These are phyloP conservation scores for Grantiella picta DNA, from an alignment of 2,113 vertebrate species.

Conservation along the genomic window DNA sequence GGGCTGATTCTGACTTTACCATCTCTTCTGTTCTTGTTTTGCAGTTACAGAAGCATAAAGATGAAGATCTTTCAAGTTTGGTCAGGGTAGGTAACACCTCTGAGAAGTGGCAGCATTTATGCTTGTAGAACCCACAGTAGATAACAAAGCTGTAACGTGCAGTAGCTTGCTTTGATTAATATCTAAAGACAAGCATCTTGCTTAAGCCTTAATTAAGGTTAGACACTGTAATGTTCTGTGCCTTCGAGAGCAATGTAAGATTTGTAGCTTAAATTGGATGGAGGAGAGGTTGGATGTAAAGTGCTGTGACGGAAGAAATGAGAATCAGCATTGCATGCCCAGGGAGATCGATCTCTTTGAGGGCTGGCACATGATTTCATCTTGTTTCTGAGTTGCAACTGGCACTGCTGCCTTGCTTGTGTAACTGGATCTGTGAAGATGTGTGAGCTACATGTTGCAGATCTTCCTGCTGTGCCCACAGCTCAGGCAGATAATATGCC, in stretches of 20 bases:
- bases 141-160: not conserved
- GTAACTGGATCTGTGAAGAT: not conserved
- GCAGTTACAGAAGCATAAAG: slow-evolving; percentile 96
- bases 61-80: slow-evolving; percentile 96
- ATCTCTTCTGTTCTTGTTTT: not conserved
- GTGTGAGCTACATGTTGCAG: not conserved
- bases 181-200: not conserved
- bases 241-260: not conserved
- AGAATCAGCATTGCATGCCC: not conserved
- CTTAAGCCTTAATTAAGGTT: slow-evolving; percentile 29
- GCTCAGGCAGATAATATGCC: not conserved
- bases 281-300: not conserved
- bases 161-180: slow-evolving; percentile 6
- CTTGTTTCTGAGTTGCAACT: not conserved
- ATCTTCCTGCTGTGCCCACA: not conserved
- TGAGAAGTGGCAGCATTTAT: not conserved
- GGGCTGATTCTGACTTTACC: not conserved
- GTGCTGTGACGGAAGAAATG: not conserved
- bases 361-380: not conserved
- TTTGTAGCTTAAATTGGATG: not conserved
- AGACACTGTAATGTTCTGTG: not conserved
- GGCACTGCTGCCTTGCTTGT: not conserved
- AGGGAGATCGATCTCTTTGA: not conserved
- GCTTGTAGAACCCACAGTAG: not conserved
- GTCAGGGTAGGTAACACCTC: slow-evolving; percentile 80